Base-by-base conservation (phyloP, 2,113 vertebrate species). In the Nasalis larvatus region DNA sequence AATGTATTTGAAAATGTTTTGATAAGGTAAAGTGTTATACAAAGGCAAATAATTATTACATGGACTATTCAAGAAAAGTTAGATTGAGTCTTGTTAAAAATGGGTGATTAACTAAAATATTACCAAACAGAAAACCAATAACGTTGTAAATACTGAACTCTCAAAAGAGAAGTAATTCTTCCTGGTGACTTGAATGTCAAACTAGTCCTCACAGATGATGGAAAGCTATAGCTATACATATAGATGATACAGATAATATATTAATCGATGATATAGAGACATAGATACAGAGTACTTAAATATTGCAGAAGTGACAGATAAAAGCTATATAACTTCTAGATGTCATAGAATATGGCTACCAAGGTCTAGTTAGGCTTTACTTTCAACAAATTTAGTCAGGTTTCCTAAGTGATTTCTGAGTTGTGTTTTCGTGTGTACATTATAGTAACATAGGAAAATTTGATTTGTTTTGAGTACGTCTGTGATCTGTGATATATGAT, bases 401-500 rank as follows among this genome's bases (percentile, higher is more conserved):
- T 32, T 85, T 96, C 30, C 42, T 76, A 68, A 69, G 32, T 81
- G 82, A 87, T 66, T 81, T 23, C 40, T 85, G 92, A 52, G 40
- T 66, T 74, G 30, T 4, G 9, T 69, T 81, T 68, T 20, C 1
- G 47, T 81, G 9, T 91, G 32, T 18, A 80, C 91, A 45, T 68
- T 83, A 60, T 69, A 92, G 6, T 87, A 32, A 37, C 21, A 94
- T 14, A 95, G 42, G 89, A 3, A 76, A 68, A 32, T 20, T 54
- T 63, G 56, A 97, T 86, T 96, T 86, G 94, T 90, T 95, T 92
- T 77, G 90, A 91, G n/a, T 78, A 74, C 9, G 83, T 74, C 40
- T 97, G 78, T 69, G 32, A 82, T 86, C 90, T 92, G 12, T 92
- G 80, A 37, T 17, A 83, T 14, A 58, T 91, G 66, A 91, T 85